A percentile compares a stretch with the other conserved stretches of the same genome.
Conservation (phyloP, 2,797 vertebrate species). For the Botia kubotai region DNA sequence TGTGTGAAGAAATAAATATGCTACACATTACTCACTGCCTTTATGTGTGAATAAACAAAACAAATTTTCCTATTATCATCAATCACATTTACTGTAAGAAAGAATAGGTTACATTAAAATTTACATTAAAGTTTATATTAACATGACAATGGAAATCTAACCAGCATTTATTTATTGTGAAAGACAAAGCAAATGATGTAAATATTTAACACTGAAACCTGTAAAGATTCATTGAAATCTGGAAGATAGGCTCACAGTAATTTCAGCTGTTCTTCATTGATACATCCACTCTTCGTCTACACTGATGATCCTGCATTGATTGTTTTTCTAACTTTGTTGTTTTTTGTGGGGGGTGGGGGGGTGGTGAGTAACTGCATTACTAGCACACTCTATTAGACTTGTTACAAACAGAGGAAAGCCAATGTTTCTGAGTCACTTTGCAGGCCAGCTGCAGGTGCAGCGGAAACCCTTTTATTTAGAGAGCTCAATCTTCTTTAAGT, state of each 20-base stretch:
- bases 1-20: neutral
- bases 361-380: slow-evolving; percentile 38
- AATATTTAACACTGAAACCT: slow-evolving; percentile 1
- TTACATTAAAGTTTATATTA: too few species aligned
- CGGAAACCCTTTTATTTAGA: slow-evolving; percentile 31
- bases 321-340: slow-evolving; percentile 4
- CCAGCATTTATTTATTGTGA: too few species aligned
- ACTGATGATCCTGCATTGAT: neutral
- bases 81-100: neutral
- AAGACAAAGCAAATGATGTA: neutral
- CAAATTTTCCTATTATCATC: neutral
- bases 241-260: neutral
- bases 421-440: slow-evolving; percentile 46
- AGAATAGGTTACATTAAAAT: too few species aligned
- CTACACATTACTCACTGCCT: neutral
- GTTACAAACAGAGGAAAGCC: slow-evolving; percentile 9
- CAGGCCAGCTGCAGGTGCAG: slow-evolving; percentile 48
- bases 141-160: too few species aligned
- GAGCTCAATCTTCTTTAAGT: slow-evolving; percentile 13
- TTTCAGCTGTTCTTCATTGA: neutral
- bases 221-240: neutral
- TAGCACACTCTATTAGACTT: slow-evolving; percentile 24
- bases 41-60: neutral
- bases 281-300: slow-evolving; percentile 10
- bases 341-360: slow-evolving; percentile 21